Evolutionary conservation across 2,888 invertebrate species (phyloP).

Genomic region (Falcaria lacertinaria): DNA sequence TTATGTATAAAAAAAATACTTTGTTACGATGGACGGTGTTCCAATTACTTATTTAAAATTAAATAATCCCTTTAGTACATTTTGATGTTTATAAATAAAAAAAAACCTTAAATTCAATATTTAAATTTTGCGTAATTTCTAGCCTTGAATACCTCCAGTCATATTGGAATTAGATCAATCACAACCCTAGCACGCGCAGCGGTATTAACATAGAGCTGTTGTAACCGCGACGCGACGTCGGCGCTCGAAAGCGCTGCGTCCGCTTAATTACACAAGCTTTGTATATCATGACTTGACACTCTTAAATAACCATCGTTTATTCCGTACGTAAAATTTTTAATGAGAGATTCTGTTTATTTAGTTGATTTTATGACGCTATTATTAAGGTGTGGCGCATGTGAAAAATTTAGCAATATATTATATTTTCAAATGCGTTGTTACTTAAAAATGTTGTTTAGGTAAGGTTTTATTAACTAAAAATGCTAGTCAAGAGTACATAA

Average conservation of each 20-base stretch:
- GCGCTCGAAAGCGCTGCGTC: slow-evolving; percentile 38
- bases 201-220: slow-evolving; percentile 16
- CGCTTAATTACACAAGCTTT: slow-evolving; percentile 45
- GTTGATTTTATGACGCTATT: neutral
- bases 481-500: too few species aligned
- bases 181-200: neutral
- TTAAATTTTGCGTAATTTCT: too few species aligned
- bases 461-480: too few species aligned
- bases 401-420: neutral
- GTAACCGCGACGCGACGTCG: slow-evolving; percentile 10
- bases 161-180: neutral
- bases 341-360: neutral
- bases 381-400: neutral
- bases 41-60: too few species aligned
- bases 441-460: neutral
- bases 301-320: slow-evolving; percentile 22
- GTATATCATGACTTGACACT: slow-evolving; percentile 22
- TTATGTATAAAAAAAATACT: too few species aligned
- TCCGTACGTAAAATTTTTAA: neutral
- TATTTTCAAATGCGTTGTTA: neutral
- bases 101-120: too few species aligned
- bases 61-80: too few species aligned
- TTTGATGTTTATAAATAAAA: too few species aligned
- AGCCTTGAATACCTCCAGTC: too few species aligned
- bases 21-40: too few species aligned